These are phyloP conservation scores for Danio rerio DNA, from an alignment of 2,113 vertebrate species.

Conservation along the genomic window DNA sequence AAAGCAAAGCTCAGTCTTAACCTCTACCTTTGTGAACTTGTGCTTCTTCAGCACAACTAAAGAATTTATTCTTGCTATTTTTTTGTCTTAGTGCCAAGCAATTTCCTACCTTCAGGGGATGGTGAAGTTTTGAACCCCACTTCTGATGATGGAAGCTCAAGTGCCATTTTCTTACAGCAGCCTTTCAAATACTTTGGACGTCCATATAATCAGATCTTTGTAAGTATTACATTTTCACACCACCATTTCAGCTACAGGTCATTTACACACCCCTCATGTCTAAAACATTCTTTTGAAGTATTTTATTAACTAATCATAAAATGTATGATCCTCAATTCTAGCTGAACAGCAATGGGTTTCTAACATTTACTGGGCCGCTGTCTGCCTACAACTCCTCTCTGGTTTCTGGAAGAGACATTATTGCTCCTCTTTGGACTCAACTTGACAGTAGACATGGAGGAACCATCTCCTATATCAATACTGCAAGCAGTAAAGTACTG, in stretches of 20 bases:
- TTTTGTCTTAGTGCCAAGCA: background rate
- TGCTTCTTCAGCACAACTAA: no score
- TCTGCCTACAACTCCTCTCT: background rate
- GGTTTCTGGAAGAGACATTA: background rate
- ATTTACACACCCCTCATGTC: no score
- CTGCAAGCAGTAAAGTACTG: background rate
- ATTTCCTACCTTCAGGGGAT: background rate
- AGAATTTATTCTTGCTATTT: background rate
- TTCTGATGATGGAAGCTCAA: background rate
- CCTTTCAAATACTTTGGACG: constrained; percentile 5
- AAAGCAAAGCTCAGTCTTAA: background rate
- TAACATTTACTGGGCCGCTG: background rate
- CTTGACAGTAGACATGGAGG: background rate
- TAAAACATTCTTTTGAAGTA: background rate
- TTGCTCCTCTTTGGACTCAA: constrained; percentile 10
- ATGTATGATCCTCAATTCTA: background rate
- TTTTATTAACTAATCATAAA: background rate
- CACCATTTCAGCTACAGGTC: background rate
- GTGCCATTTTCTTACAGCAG: constrained; percentile 2
- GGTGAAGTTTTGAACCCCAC: background rate
- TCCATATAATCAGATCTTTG: background rate
- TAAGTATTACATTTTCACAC: background rate
- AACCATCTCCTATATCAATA: background rate
- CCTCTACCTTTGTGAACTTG: background rate
- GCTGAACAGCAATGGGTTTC: background rate